Evolutionary conservation across 2,113 vertebrate species (phyloP), one percentile per base, ranked within the genome.

Genomic region (Cathartes aura): DNA sequence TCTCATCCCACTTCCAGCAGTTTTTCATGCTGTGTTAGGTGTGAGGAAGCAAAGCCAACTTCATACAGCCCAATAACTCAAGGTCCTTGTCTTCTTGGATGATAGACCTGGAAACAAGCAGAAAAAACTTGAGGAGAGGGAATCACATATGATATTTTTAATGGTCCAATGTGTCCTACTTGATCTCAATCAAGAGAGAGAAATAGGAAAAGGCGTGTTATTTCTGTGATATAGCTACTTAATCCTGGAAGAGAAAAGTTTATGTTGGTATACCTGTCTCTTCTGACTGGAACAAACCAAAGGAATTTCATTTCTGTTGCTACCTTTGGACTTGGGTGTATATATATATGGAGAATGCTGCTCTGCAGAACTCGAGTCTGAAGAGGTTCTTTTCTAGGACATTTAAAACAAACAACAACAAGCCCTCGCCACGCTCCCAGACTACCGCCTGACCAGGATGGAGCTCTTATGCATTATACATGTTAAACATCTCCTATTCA

Each of bases 401-500:
- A 52, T 87, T 90, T 91, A 90, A 98, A 97, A 96, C 91, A 97
- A 97, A 96, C 89, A 93, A 80, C 80, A 87, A 79, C 93, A 96
- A 98, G 27, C 56, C 64, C 86, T 93, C 0, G 48, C 58, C 97
- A 96, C 63, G 3, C 83, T 87, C 96, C 79, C 86, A 94, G 94
- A 73, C 91, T 94, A 67, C 82, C 11, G 89, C 93, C 93, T 91
- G 3, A 62, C 83, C 86, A 90, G 91, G 86, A 97, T 86, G 60
- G 55, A 96, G 47, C 53, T 71, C 89, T 48, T 87, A 91, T 95
- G 86, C 27, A 32, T 55, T 91, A 82, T 91, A 89, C 97, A 97
- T 98, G 94, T 95, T 98, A 98, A 98, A 87, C 80, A 94, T 93
- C 87, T 89, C 85, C 93, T 89, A 95, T 98, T 98, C 93, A 95